Base-by-base conservation (phyloP, 2,888 invertebrate genomes). In the Lithophane ornitopus region DNA sequence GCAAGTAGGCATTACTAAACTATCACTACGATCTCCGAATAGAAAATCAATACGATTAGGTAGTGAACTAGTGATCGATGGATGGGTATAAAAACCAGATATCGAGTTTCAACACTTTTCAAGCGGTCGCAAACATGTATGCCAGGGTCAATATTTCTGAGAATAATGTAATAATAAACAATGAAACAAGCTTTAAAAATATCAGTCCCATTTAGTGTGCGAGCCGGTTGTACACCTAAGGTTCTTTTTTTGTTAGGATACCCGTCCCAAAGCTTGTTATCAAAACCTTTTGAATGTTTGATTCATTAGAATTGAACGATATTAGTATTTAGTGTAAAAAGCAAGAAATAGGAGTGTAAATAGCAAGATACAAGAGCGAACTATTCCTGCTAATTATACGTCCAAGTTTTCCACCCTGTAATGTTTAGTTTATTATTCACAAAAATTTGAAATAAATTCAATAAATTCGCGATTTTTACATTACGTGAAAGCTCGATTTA, bases 401-500 rank as follows among this genome's bases (percentile, higher is more conserved):
- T 2, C 14, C 2, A 14, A 63, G 6, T 44, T 12, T 26, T 1
- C 39, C n/a, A 41, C 9, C 16, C 41, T 26, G 6, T 63, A 16
- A 0, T 34, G 3, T 22, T 22, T 34, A 3, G 39, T 39, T 61
- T 7, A 22, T 3, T n/a, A 9, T 49, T 28, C 14, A 9, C 8
- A 49, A 28, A 2, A 14, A 7, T 52, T 70, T 49, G 9, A n/a
- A 56, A 49, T 26, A 26, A 71, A 59, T 49, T 54, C 46, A 70
- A 80, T 65, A 54, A 6, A 62, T 82, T 69, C 52, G 28, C 19
- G 7, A 44, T 81, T 84, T 71, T 74, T 70, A 61, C 28, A 46
- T 77, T 54, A 59, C n/a, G 79, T 67, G 41, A 61, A 72, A 75
- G 26, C 34, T 80, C 79, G 76, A 84, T 84, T 80, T 77, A 78